phyloP scores from a whole-genome alignment of 2,113 vertebrate species.

The Pseudois nayaur region DNA sequence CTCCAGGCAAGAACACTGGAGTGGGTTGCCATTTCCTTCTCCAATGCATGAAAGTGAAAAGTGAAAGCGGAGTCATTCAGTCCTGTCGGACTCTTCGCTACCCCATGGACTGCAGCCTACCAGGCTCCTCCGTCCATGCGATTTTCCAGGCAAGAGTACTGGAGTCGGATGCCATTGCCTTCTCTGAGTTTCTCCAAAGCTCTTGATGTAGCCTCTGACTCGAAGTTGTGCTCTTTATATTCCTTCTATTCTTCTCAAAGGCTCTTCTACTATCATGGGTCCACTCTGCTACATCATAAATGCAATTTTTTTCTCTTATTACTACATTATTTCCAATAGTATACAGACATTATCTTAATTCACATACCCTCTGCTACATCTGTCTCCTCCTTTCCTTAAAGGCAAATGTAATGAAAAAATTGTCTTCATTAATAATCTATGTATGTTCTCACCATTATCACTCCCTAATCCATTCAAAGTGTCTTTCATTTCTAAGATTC shows the following conservation, averaged over 20 bases:
- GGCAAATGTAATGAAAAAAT: not conserved
- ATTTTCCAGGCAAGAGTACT: too few relatives aligned
- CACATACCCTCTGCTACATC: not conserved
- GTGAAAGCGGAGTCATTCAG: too few relatives aligned
- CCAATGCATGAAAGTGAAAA: too few relatives aligned
- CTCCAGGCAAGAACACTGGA: too few relatives aligned
- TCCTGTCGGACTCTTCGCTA: accelerated
- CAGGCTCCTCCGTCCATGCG: too few relatives aligned
- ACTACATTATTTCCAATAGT: not conserved
- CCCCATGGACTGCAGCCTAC: too few relatives aligned
- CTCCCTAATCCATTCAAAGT: not conserved
- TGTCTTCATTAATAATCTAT: not conserved
- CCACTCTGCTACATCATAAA: not conserved
- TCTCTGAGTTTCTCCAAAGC: too few relatives aligned
- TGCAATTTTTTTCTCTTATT: not conserved
- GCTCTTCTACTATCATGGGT: not conserved
- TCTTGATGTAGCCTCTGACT: too few relatives aligned
- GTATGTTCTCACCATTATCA: not conserved
- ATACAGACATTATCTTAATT: not conserved
- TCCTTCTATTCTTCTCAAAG: not conserved
- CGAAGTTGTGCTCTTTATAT: not conserved
- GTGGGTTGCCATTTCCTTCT: too few relatives aligned
- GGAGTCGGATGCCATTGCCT: too few relatives aligned
- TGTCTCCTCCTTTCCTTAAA: not conserved
- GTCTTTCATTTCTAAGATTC: not conserved